phyloP scores from a whole-genome alignment of 2,113 vertebrate species.

The Nycticorax nycticorax region DNA sequence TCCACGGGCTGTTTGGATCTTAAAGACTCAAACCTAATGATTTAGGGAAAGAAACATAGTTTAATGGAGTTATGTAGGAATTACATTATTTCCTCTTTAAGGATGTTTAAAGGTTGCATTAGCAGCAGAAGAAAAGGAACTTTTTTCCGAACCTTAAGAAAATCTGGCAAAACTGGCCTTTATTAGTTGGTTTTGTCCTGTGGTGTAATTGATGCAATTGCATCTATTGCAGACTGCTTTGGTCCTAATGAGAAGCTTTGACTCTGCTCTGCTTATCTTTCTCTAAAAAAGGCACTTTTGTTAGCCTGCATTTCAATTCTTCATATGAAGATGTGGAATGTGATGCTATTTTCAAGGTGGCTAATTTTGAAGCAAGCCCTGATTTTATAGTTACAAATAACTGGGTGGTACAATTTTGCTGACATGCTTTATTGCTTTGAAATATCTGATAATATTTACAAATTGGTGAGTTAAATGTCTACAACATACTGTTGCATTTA shows the following conservation, averaged over 20 bases:
- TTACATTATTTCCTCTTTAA: background rate
- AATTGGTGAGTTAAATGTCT: background rate
- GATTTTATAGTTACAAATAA: background rate
- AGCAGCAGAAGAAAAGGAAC: background rate
- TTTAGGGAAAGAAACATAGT: background rate
- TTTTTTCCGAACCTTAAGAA: background rate
- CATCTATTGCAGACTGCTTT: background rate
- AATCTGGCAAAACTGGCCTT: background rate
- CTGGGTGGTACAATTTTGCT: background rate
- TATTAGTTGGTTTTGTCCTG: background rate
- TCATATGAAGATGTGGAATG: rapidly evolving
- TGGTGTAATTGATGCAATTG: background rate
- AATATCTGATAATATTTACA: background rate
- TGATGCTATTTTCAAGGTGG: background rate
- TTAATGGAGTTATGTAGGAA: background rate
- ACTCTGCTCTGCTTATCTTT: background rate
- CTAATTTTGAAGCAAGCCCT: background rate
- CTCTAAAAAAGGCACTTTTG: background rate
- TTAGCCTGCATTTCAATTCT: background rate
- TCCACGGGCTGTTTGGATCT: background rate
- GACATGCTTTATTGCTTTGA: background rate
- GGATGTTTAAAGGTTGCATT: background rate
- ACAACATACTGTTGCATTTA: background rate
- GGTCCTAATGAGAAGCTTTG: background rate
- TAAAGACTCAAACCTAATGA: background rate